Evolutionary conservation across 2,888 invertebrate genomes (phyloP).

Genomic region (Pemphredon lugubris): DNA sequence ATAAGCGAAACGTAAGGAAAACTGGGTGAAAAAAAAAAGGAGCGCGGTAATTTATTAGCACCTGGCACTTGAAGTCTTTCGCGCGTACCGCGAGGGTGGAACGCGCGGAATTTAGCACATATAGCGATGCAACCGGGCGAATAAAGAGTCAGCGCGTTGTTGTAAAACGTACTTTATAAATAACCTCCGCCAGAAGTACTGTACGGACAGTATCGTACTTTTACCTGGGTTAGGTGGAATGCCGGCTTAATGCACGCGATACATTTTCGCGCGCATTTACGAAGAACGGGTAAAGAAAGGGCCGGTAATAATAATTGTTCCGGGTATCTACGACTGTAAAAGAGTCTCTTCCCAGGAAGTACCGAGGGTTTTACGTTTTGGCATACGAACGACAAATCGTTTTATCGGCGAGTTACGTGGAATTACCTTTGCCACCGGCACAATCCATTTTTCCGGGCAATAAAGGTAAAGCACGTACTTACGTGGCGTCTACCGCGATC

Average conservation of each 20-base stretch:
- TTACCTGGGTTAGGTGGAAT: not conserved
- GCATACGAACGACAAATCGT: constrained; percentile 26
- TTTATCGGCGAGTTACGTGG: constrained; percentile 35
- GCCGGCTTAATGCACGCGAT: constrained; percentile 33
- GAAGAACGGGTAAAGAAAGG: not conserved
- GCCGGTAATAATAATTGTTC: constrained; percentile 32
- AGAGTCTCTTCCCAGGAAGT: not conserved
- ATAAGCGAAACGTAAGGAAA: no score
- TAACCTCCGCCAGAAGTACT: not conserved
- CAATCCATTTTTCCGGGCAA: constrained; percentile 27
- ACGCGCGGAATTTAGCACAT: constrained; percentile 16
- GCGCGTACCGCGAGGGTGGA: no score
- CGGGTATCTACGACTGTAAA: not conserved
- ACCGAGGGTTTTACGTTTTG: not conserved
- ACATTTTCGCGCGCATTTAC: constrained; percentile 15
- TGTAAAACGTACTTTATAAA: constrained; percentile 30
- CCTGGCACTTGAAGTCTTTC: no score
- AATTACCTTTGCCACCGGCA: constrained; percentile 34
- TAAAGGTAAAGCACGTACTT: constrained; percentile 18
- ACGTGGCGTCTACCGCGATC: not conserved
- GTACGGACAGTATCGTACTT: not conserved
- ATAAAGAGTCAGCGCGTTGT: not conserved
- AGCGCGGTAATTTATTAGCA: no score
- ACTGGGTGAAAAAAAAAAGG: no score
- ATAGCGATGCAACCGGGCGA: constrained; percentile 6